Percentiles rank a stretch among this genome's conserved stretches.
phyloP scores from a whole-genome alignment of 2,888 invertebrate species.

The Orthosia gothica region DNA sequence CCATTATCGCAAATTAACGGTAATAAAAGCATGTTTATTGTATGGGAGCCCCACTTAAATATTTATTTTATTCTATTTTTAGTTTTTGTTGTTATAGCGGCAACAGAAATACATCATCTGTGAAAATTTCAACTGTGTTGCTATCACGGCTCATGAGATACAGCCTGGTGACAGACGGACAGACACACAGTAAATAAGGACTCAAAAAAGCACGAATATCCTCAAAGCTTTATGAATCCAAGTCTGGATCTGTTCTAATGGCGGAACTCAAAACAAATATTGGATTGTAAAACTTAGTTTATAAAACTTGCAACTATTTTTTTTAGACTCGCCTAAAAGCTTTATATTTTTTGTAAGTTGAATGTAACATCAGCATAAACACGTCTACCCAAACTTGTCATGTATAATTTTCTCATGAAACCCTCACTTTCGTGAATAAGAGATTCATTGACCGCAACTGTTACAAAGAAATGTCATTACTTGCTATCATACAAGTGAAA shows the following conservation, averaged over 20 bases:
- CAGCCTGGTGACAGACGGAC: too few relatives aligned
- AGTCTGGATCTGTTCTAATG: background rate
- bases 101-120: too few relatives aligned
- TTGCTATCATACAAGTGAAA: background rate
- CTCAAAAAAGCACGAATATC: background rate
- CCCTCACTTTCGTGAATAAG: slow-evolving; percentile 14
- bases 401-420: slow-evolving; percentile 28
- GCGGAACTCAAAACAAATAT: background rate
- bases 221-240: background rate
- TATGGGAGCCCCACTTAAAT: too few relatives aligned
- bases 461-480: background rate
- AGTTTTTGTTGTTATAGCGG: too few relatives aligned
- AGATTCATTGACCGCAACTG: slow-evolving; percentile 5
- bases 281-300: background rate
- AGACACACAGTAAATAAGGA: too few relatives aligned
- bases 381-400: slow-evolving; percentile 4
- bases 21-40: too few relatives aligned
- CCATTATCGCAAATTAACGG: too few relatives aligned
- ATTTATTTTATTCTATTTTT: too few relatives aligned
- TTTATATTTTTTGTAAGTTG: background rate
- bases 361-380: background rate
- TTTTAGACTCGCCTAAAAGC: background rate
- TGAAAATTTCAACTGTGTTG: too few relatives aligned
- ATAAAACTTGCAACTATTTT: background rate
- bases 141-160: too few relatives aligned